Conservation (phyloP, 2,113 vertebrate genomes). For the Micromys minutus region DNA sequence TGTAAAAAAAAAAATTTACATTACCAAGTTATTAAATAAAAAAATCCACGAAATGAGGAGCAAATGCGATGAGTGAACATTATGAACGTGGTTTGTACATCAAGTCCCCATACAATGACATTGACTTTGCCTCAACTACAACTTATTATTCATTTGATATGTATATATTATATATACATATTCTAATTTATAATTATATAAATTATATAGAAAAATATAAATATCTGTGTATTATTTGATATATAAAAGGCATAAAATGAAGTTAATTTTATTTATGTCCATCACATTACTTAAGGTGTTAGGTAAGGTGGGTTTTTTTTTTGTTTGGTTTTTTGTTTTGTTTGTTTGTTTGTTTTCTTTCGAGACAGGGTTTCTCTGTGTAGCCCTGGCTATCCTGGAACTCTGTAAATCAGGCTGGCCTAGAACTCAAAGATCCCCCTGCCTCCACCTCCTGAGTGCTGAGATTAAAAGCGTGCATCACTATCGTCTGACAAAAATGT, state of each 20-base stretch:
- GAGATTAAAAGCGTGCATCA: neutral
- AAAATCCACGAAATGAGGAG: neutral
- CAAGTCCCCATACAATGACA: neutral
- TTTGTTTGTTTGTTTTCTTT: neutral
- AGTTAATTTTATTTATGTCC: neutral
- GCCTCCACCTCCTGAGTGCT: neutral
- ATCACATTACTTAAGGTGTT: neutral
- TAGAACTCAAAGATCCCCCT: neutral
- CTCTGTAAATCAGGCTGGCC: neutral
- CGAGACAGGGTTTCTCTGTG: neutral
- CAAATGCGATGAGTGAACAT: neutral
- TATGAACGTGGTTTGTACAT: neutral
- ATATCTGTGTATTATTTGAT: too few relatives aligned
- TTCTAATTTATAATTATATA: too few relatives aligned
- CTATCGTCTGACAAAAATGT: neutral
- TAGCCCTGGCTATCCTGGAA: neutral
- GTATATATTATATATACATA: too few relatives aligned
- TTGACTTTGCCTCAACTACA: neutral
- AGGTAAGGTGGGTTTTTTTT: neutral
- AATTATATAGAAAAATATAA: too few relatives aligned
- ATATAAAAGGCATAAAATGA: neutral
- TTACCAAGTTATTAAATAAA: neutral
- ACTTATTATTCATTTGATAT: neutral
- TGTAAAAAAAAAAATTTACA: too few relatives aligned
- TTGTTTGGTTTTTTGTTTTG: neutral